Base-by-base conservation (phyloP, 2,113 vertebrate species). In the Cyanoliseus patagonus region DNA sequence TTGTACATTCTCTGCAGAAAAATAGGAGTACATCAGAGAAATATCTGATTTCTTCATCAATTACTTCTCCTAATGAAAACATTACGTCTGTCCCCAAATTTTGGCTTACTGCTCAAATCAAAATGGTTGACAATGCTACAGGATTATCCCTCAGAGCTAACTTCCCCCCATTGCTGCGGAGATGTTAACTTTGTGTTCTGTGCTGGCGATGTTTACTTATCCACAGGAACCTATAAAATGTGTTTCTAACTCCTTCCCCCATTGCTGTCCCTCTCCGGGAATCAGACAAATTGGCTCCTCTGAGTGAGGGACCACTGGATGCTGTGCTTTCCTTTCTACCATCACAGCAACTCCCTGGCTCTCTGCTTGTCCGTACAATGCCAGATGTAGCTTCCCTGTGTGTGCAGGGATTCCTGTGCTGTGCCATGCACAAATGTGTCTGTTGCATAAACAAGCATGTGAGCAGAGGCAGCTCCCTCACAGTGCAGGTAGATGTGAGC, bases 1-100 rank as follows among this genome's bases (percentile, higher is more conserved):
- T 94, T 78, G 80, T 19, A 82, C 46, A 94, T 94, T 96, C 88
- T 84, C 80, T 94, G 69, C 68, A 94, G 93, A 85, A 95, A 97
- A 96, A 95, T 91, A 85, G 91, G 77, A 94, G 84, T 55, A 31
- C 86, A 95, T 89, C 84, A 73, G 86, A 93, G 52, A 85, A 94
- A 66, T 79, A 62, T 95, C 91, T 85, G 74, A 94, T 91, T 97
- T 87, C 89, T 92, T 72, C 93, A 85, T 94, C 86, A 87, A n/a
- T 85, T 79, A n/a, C 55, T 87, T 73, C 80, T 57, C 9, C 30
- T 95, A 95, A 97, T 93, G 61, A 80, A 47, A 96, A 78, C 94
- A 86, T 13, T 13, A 37, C 93, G 94, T 30, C 61, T 94, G 91
- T 83, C 88, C 91, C 77, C 47, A 61, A 0, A 73, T 85, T 66